phyloP scores from a whole-genome alignment of 2,888 invertebrate species.

The Rotaria magnacalcarata region DNA sequence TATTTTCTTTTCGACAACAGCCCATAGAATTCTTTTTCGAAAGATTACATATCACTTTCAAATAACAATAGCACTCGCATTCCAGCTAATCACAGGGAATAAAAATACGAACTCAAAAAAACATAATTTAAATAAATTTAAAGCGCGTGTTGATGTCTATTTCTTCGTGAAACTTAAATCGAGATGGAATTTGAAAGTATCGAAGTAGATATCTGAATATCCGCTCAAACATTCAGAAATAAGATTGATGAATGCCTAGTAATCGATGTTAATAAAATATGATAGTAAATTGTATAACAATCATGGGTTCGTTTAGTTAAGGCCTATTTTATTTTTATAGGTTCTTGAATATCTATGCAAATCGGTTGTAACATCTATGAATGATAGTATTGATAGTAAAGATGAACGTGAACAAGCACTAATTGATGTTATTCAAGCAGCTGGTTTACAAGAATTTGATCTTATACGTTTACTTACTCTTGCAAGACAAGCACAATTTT shows the following conservation, averaged over 20 bases:
- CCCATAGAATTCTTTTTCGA: not conserved
- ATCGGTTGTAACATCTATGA: conserved; percentile 49
- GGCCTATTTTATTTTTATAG: conserved; percentile 49
- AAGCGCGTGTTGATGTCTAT: not conserved
- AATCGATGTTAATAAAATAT: too few relatives aligned
- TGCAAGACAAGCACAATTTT: conserved; percentile 68
- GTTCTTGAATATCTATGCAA: conserved; percentile 63
- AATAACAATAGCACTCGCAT: not conserved
- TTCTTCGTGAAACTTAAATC: not conserved
- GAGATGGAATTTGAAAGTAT: too few relatives aligned
- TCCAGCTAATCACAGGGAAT: not conserved
- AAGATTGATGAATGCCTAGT: too few relatives aligned
- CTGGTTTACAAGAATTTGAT: conserved; percentile 65
- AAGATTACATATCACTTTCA: not conserved
- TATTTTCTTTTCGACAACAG: not conserved
- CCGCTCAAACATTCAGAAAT: too few relatives aligned
- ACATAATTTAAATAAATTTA: not conserved
- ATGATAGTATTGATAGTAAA: conserved; percentile 57
- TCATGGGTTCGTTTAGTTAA: too few relatives aligned
- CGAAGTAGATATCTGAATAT: too few relatives aligned
- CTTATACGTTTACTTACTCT: conserved; percentile 65
- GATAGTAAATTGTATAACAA: too few relatives aligned
- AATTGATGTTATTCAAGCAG: conserved; percentile 64
- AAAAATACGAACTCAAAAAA: not conserved
- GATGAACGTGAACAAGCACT: conserved; percentile 72